Base-by-base conservation (phyloP, 2,888 invertebrate genomes). In the Agrotis puta region DNA sequence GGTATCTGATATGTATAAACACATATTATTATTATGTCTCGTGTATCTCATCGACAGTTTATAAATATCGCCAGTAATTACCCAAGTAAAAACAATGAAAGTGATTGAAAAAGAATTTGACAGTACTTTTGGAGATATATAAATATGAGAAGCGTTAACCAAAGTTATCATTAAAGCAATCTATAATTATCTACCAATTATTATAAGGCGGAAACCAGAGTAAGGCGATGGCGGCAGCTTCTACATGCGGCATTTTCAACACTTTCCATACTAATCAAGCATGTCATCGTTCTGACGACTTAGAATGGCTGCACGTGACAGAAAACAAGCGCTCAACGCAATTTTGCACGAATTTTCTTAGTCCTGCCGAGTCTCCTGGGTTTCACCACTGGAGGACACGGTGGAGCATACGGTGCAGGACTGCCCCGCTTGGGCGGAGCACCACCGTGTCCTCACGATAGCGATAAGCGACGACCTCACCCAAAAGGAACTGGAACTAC, bases 51-150 rank as follows among this genome's bases (percentile, higher is more conserved):
- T 48, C n/a, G 47, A 22, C 48, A 14, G 22, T 1, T 6, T 45
- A 54, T 58, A 58, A 54, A 70, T 48, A 22, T 43, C 14, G 4
- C 18, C 33, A 59, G 47, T 20, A 11, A 48, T 77, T 69, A 48
- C 24, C 13, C 2, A 20, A 33, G 27, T 13, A 57, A 53, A 5
- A 43, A 47, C n/a, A 33, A 1, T 48, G 14, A 13, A 47, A 63
- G 18, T 39, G 39, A 39, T 24, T 27, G 5, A 27, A 18, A 27
- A 51, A 33, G 2, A 64, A 47, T 14, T 20, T 18, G 9, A 66
- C 11, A 22, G 24, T 67, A 33, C 16, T 39, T 14, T 48, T 14
- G 7, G n/a, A 33, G 22, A 64, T 47, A 45, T 3, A 22, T 47
- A n/a, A n/a, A 27, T 39, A 27, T n/a, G n/a, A n/a, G n/a, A 18